Percentiles rank a stretch among this genome's conserved stretches.
Evolutionary conservation across 2,797 vertebrate genomes (phyloP).

Genomic region (Onychomys arenicola): DNA sequence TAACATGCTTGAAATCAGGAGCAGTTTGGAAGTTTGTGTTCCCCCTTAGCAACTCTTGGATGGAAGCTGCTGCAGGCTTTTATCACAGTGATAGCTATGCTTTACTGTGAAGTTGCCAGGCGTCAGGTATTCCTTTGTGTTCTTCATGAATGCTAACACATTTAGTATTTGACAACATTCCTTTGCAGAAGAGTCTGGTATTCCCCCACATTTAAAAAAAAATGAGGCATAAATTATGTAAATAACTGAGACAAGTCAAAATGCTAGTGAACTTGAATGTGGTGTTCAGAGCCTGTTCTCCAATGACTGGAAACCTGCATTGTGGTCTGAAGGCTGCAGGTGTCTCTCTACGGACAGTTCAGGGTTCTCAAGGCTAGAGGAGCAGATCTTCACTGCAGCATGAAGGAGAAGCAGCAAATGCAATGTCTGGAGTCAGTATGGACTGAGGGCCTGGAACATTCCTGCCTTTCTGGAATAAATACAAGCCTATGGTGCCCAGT

Average conservation of each 20-base stretch:
- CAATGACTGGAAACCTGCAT: background rate
- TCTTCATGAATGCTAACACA: background rate
- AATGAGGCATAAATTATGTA: background rate
- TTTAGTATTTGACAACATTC: background rate
- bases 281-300: background rate
- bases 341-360: background rate
- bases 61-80: background rate
- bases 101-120: background rate
- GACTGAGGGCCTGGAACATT: background rate
- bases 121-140: background rate
- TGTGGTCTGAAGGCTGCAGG: background rate
- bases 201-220: background rate
- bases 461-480: background rate
- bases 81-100: too few species aligned
- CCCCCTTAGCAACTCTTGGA: too few species aligned
- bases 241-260: conserved; percentile 31
- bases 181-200: background rate
- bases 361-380: background rate
- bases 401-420: background rate
- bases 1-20: background rate
- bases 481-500: background rate
- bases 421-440: background rate
- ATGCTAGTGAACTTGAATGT: background rate
- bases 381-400: background rate
- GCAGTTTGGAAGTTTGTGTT: background rate